Percentiles rank a stretch among this genome's conserved stretches.
These are phyloP conservation scores for Chironomus tepperi DNA, from an alignment of 1,140 invertebrate genomes.

Conservation along the genomic window DNA sequence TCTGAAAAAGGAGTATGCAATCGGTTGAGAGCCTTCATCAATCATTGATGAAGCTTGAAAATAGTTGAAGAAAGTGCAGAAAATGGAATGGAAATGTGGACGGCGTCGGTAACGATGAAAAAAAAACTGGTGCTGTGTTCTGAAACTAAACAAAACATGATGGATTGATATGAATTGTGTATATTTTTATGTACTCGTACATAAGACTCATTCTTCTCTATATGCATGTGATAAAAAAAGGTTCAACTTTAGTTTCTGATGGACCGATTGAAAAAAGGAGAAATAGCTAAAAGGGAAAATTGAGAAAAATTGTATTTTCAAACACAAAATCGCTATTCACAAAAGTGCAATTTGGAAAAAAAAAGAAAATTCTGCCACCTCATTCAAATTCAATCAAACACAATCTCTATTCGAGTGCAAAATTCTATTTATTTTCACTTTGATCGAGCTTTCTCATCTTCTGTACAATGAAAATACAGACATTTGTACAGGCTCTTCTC, in stretches of 20 bases:
- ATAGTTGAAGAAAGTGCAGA: neutral
- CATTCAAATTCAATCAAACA: constrained; percentile 8
- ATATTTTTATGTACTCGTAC: too few relatives aligned
- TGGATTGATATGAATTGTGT: constrained; percentile 16
- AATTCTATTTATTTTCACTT: constrained; percentile 14
- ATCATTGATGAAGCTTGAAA: constrained; percentile 12
- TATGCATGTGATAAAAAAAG: neutral
- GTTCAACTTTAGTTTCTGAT: neutral
- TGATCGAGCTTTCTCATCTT: neutral
- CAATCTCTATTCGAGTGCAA: constrained; percentile 12
- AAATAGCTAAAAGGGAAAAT: neutral
- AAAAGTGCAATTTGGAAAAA: constrained; percentile 13
- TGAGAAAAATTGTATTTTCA: neutral
- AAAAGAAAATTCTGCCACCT: too few relatives aligned
- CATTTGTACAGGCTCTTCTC: neutral
- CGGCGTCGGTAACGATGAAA: neutral
- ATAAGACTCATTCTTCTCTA: too few relatives aligned
- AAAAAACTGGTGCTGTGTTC: neutral
- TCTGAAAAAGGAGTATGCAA: neutral
- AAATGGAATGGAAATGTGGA: constrained; percentile 7
- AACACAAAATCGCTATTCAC: neutral
- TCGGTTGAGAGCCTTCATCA: constrained; percentile 5
- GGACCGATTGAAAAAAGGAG: neutral
- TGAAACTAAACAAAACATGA: constrained; percentile 23
- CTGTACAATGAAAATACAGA: neutral